Evolutionary conservation across 2,797 vertebrate genomes (phyloP).

Genomic region (Gila robusta): DNA sequence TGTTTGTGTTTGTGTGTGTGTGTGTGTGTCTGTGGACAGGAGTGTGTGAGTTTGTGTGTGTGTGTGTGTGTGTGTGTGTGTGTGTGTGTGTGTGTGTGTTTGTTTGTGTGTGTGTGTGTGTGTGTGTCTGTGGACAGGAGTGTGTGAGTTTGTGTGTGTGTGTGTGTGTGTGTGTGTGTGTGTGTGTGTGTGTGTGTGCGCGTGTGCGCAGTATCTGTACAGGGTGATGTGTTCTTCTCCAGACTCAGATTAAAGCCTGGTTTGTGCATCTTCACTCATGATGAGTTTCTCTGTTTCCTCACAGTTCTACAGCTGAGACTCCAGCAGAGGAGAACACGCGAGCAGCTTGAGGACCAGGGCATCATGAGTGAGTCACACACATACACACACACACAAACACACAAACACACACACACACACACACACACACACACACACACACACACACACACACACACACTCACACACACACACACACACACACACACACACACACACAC

Average conservation of each 20-base stretch:
- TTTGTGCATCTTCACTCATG: conserved; percentile 40
- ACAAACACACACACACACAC: no score
- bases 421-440: no score
- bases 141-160: no score
- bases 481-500: no score
- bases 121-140: no score
- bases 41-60: conserved; percentile 50
- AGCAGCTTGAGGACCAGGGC: conserved; percentile 94
- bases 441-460: no score
- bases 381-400: neutral
- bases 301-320: conserved; percentile 97
- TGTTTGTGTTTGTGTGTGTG: neutral
- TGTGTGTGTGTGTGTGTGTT: neutral
- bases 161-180: conserved; percentile 39
- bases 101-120: no score
- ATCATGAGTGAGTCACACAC: conserved; percentile 93
- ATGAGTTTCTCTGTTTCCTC: conserved; percentile 48
- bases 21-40: neutral
- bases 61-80: conserved; percentile 25
- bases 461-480: no score
- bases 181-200: conserved; percentile 51
- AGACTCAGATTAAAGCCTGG: conserved; percentile 37
- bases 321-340: conserved; percentile 95
- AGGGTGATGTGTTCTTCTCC: conserved; percentile 56
- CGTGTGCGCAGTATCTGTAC: conserved; percentile 28